A percentile compares a stretch with the other conserved stretches of the same genome.
Conservation (phyloP, 2,797 vertebrate genomes). For the Pangasius djambal region DNA sequence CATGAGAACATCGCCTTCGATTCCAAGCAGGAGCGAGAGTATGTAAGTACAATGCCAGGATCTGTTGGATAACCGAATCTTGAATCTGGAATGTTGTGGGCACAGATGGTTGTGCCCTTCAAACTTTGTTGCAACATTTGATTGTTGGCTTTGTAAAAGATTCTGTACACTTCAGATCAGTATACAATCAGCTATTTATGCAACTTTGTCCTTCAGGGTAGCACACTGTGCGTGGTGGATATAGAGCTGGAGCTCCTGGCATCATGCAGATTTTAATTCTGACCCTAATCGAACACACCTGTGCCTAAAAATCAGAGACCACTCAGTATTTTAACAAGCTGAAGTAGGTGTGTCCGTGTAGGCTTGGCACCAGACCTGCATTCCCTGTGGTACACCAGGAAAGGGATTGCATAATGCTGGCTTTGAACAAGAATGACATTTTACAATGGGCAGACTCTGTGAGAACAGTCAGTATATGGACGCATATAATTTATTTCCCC, state of each 20-base stretch:
- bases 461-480: not conserved
- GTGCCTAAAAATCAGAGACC: constrained; percentile 14
- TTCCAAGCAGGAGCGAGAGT: constrained; percentile 87
- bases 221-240: not conserved
- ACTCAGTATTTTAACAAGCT: constrained; percentile 32
- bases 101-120: constrained; percentile 13
- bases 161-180: not conserved
- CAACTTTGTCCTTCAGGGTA: not conserved
- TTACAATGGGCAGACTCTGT: constrained; percentile 31
- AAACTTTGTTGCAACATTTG: not conserved
- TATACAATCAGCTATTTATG: constrained; percentile 17
- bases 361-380: constrained; percentile 26
- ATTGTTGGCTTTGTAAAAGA: not conserved
- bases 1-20: constrained; percentile 90
- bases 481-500: constrained; percentile 1
- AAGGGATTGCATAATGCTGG: constrained; percentile 42
- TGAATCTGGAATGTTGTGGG: constrained; percentile 12
- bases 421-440: constrained; percentile 35
- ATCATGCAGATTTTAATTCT: constrained; percentile 3
- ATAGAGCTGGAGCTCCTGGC: constrained; percentile 16
- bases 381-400: constrained; percentile 35
- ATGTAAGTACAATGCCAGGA: constrained; percentile 78
- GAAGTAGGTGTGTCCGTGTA: constrained; percentile 22
- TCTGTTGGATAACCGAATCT: not conserved
- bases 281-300: constrained; percentile 29